phyloP scores from a whole-genome alignment of 2,797 vertebrate species.

The Vipera ursinii region DNA sequence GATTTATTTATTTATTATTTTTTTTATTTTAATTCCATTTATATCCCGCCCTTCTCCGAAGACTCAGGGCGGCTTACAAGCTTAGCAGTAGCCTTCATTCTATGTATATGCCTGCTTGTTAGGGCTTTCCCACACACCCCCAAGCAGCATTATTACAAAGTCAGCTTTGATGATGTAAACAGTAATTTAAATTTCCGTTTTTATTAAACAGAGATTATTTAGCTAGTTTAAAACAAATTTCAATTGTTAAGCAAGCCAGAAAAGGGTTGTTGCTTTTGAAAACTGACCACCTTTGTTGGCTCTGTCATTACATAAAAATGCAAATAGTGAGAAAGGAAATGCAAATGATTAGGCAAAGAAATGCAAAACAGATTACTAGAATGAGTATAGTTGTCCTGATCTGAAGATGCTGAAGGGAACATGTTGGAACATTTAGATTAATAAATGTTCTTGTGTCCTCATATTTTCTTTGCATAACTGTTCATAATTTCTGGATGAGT shows the following conservation, averaged over 20 bases:
- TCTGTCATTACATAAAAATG: background rate
- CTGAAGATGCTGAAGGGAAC: background rate
- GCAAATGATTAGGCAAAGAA: background rate
- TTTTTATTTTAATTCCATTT: too few species aligned
- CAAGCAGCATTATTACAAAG: too few species aligned
- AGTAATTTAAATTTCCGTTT: background rate
- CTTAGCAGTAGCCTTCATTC: too few species aligned
- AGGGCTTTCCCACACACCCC: too few species aligned
- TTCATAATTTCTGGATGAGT: background rate
- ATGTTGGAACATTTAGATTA: background rate
- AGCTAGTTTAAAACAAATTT: background rate
- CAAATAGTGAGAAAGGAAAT: background rate
- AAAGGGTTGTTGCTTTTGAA: background rate
- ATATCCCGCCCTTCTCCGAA: too few species aligned
- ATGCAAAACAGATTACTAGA: background rate
- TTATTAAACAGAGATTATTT: background rate
- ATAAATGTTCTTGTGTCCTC: background rate
- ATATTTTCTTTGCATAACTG: background rate
- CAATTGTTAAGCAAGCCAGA: background rate
- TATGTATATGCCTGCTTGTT: too few species aligned
- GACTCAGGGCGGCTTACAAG: too few species aligned
- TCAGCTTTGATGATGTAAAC: too few species aligned
- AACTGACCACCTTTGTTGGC: background rate
- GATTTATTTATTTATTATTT: too few species aligned
- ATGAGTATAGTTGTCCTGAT: background rate